Conservation (phyloP, 2,797 vertebrate species). For the Melanogrammus aeglefinus region DNA sequence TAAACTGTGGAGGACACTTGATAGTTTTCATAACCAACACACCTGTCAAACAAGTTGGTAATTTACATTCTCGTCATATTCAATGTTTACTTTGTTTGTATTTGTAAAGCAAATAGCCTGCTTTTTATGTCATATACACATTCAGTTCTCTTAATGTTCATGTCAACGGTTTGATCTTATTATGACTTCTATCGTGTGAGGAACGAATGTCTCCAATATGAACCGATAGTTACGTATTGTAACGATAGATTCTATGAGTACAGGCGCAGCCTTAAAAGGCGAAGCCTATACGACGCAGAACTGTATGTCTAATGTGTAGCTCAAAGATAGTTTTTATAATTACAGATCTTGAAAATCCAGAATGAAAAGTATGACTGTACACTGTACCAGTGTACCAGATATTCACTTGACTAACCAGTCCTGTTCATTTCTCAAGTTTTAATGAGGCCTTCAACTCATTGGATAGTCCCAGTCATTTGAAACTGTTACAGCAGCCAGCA, state of each 20-base stretch:
- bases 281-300: no score
- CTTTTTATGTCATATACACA: conserved; percentile 10
- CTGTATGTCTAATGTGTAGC: no score
- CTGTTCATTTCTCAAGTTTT: conserved; percentile 8
- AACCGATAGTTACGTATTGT: no score
- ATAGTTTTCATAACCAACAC: neutral
- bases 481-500: conserved; percentile 17
- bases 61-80: conserved; percentile 2
- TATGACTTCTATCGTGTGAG: no score
- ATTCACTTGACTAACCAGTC: no score
- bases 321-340: no score
- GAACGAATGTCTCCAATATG: no score
- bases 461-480: conserved; percentile 9
- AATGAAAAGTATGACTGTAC: no score
- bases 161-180: neutral
- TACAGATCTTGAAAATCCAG: no score
- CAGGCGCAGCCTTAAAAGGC: no score
- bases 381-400: no score
- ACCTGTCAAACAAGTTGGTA: conserved; percentile 14
- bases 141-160: neutral
- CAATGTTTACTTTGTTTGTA: conserved; percentile 19
- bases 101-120: conserved; percentile 24
- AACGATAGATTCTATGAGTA: no score
- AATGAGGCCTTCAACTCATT: conserved; percentile 16
- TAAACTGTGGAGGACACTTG: conserved; percentile 11